Conservation (phyloP, 1,140 invertebrate species). For the Bombus pascuorum region DNA sequence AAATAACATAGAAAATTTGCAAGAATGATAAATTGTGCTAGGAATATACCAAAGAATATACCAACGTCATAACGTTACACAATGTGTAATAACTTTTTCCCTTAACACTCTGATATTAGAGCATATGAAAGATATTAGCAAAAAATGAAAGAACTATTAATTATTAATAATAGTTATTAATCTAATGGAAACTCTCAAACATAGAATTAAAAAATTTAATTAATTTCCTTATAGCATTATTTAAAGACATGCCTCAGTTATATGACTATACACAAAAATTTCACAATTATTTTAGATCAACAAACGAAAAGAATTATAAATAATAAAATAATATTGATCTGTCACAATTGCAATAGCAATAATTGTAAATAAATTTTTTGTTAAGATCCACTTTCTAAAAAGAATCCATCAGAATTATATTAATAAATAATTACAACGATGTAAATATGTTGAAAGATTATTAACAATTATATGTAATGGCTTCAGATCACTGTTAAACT, state of each 20-base stretch:
- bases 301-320: neutral
- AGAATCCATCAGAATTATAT: neutral
- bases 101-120: neutral
- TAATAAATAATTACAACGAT: slow-evolving; percentile 21
- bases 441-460: neutral
- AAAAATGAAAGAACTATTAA: neutral
- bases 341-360: neutral
- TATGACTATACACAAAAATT: neutral
- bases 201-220: neutral
- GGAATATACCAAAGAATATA: slow-evolving; percentile 11
- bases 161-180: neutral
- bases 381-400: neutral
- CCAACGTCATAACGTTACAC: neutral
- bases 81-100: neutral
- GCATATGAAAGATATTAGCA: too few relatives aligned
- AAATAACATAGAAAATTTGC: neutral
- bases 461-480: neutral
- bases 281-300: neutral
- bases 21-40: neutral
- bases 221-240: neutral
- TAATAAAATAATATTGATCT: neutral
- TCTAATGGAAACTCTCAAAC: neutral
- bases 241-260: neutral
- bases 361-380: neutral
- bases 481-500: slow-evolving; percentile 14